These are phyloP conservation scores for Hiodon tergisus DNA, from an alignment of 2,113 vertebrate genomes.

Conservation along the genomic window DNA sequence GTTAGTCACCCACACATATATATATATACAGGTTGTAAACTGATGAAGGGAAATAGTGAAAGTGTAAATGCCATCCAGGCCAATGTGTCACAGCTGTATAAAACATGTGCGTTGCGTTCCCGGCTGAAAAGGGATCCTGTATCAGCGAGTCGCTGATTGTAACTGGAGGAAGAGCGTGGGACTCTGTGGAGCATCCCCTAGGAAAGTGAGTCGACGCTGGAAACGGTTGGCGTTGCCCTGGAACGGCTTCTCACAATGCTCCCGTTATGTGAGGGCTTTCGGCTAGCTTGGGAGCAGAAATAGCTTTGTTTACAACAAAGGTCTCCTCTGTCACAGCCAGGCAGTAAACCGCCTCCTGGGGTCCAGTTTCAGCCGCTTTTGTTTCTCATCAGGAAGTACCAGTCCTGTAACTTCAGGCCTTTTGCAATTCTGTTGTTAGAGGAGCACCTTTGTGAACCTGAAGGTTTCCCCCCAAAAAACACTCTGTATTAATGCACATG, in stretches of 20 bases:
- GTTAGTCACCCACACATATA: too few relatives aligned
- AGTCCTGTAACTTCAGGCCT: background rate
- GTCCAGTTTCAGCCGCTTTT: background rate
- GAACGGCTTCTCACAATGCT: background rate
- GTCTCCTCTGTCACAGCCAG: conserved; percentile 3
- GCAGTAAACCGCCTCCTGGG: background rate
- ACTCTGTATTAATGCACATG: background rate
- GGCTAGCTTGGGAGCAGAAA: background rate
- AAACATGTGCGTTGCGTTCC: too few relatives aligned
- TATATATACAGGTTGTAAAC: too few relatives aligned
- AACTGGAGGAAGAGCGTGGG: too few relatives aligned
- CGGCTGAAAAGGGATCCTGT: too few relatives aligned
- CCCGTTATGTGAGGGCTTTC: conserved; percentile 14
- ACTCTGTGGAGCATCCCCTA: background rate
- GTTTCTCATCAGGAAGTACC: background rate
- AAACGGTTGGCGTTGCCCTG: background rate
- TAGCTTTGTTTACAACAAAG: conserved; percentile 13
- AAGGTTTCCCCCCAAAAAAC: background rate
- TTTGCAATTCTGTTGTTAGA: too few relatives aligned
- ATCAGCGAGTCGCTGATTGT: too few relatives aligned
- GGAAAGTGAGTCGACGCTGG: too few relatives aligned
- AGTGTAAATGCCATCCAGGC: too few relatives aligned
- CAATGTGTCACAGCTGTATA: too few relatives aligned
- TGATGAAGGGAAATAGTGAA: too few relatives aligned
- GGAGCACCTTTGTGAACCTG: too few relatives aligned